Conservation (phyloP, 2,888 invertebrate species). For the Serripes groenlandicus region DNA sequence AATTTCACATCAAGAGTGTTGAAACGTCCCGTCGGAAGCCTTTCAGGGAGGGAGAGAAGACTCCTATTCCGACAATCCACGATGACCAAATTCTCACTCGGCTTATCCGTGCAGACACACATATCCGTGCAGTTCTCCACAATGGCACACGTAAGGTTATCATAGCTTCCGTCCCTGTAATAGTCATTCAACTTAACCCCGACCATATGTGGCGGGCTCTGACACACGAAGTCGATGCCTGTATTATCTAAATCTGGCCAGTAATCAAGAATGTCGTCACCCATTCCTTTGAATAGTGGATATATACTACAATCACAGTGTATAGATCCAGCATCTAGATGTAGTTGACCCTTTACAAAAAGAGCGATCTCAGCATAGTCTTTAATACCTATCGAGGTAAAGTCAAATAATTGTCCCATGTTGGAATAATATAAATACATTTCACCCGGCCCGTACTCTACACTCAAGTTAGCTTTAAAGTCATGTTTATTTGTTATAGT, state of each 20-base stretch:
- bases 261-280: not conserved
- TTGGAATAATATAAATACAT: constrained; percentile 18
- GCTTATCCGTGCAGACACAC: constrained; percentile 43
- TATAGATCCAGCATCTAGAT: not conserved
- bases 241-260: not conserved
- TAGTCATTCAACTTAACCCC: not conserved
- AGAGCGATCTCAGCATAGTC: constrained; percentile 15
- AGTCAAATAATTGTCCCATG: constrained; percentile 32
- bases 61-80: constrained; percentile 33
- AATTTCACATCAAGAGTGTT: constrained; percentile 23
- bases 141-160: constrained; percentile 38
- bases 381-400: not conserved
- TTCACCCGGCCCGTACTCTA: constrained; percentile 34
- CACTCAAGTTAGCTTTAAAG: not conserved
- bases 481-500: constrained; percentile 1
- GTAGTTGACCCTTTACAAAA: constrained; percentile 15
- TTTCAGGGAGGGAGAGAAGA: constrained; percentile 23
- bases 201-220: not conserved
- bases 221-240: not conserved
- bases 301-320: constrained; percentile 18
- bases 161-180: not conserved
- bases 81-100: constrained; percentile 23
- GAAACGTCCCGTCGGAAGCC: constrained; percentile 39
- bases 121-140: constrained; percentile 30
- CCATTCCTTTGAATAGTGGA: constrained; percentile 6